Base-by-base conservation (phyloP, 2,797 vertebrate species). In the Danio albolineatus region DNA sequence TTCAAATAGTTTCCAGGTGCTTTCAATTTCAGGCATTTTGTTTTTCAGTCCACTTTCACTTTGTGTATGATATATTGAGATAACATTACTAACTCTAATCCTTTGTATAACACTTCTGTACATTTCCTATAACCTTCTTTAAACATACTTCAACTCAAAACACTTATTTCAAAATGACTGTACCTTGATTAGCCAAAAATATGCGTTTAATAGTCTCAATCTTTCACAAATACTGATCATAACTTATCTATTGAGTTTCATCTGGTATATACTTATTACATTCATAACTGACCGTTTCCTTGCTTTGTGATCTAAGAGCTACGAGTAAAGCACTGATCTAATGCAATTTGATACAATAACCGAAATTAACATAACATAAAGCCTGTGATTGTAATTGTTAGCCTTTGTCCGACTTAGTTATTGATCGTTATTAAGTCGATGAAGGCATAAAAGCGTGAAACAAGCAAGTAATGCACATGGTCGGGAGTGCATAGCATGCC, bases 381-480 rank as follows among this genome's bases (percentile, higher is more conserved):
- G 38, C 13, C 10, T 10, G 44, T 6, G 28, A 2, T 14, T 8
- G 39, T 9, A 48, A 38, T 0, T 0, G 39, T 48, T n/a, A 17
- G 10, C 17, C 14, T 0, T 8, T 10, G 39, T n/a, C 43, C 12
- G 9, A 39, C 10, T 5, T 8, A 13, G 72, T 13, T 21, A 21
- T 9, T 13, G 7, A 16, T 43, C n/a, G 2, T 3, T 48, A 48
- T 3, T 9, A 9, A 43, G 17, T 8, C 46, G 39, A 9, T 9
- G 2, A 7, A 12, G 43, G 28, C 21, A 16, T 28, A 28, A 4
- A 49, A 49, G 57, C 57, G 48, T 9, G 21, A 36, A 73, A 16
- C 28, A 38, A 49, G 14, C 17, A 28, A 5, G 73, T n/a, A 74
- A 39, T 43, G 59, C 59, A 53, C 73, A 64, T 64, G 73, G 60